phyloP scores from a whole-genome alignment of 2,113 vertebrate genomes.

The Periophthalmus modestus region DNA sequence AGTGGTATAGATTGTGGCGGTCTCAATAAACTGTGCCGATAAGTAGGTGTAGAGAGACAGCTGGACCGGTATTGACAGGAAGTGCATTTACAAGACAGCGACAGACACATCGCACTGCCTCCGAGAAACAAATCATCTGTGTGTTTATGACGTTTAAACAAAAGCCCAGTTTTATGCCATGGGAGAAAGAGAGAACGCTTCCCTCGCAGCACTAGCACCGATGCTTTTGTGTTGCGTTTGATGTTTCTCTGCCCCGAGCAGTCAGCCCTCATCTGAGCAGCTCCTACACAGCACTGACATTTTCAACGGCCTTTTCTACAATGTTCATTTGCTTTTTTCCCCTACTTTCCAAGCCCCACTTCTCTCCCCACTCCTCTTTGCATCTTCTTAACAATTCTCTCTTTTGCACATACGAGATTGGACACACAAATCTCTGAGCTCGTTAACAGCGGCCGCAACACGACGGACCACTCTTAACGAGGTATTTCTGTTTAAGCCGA shows the following conservation, averaged over 20 bases:
- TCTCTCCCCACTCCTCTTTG: slow-evolving; percentile 14
- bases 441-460: slow-evolving; percentile 45
- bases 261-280: slow-evolving; percentile 34
- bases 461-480: slow-evolving; percentile 46
- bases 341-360: slow-evolving; percentile 3
- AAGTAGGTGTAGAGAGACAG: slow-evolving; percentile 95
- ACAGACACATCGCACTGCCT: slow-evolving; percentile 9
- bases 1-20: slow-evolving; percentile 96
- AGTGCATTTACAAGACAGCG: not conserved
- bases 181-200: slow-evolving; percentile 14
- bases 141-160: slow-evolving; percentile 31
- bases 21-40: slow-evolving; percentile 97
- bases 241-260: slow-evolving; percentile 44
- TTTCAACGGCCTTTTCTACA: slow-evolving; percentile 28
- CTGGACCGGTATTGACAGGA: slow-evolving; percentile 82
- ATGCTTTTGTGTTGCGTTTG: slow-evolving; percentile 34
- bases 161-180: slow-evolving; percentile 24
- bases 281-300: slow-evolving; percentile 41
- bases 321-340: slow-evolving; percentile 35
- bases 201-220: slow-evolving; percentile 12
- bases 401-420: not conserved
- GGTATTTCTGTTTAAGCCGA: slow-evolving; percentile 50
- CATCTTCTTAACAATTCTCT: slow-evolving; percentile 15
- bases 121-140: slow-evolving; percentile 14
- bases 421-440: slow-evolving; percentile 51